phyloP scores from a whole-genome alignment of 2,888 invertebrate species.

The Cheilosia impressa region DNA sequence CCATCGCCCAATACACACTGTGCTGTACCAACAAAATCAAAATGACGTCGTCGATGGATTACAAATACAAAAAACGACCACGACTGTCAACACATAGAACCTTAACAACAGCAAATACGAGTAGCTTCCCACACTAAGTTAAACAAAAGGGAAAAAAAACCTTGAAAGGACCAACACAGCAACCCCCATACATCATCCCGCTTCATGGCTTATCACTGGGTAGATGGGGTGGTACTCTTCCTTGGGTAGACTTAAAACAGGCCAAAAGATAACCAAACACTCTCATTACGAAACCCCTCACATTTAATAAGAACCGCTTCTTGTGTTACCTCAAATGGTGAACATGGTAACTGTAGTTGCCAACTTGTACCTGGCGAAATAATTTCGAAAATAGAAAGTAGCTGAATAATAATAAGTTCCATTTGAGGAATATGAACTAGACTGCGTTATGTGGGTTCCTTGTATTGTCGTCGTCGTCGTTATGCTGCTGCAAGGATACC shows the following conservation, averaged over 20 bases:
- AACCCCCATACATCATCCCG: not conserved
- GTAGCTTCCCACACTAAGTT: not conserved
- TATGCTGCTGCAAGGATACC: slow-evolving; percentile 7
- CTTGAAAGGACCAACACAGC: slow-evolving; percentile 3
- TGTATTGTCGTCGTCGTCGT: not conserved
- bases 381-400: slow-evolving; percentile 12
- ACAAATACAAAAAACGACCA: not conserved
- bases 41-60: not conserved
- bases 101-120: slow-evolving; percentile 11
- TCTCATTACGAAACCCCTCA: not conserved
- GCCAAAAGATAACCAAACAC: not conserved
- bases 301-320: slow-evolving; percentile 6
- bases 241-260: not conserved
- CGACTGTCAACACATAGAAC: slow-evolving; percentile 15
- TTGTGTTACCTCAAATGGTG: not conserved
- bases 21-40: not conserved
- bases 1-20: not conserved
- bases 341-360: slow-evolving; percentile 10
- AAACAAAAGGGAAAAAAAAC: not conserved
- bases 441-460: not conserved
- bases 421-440: not conserved
- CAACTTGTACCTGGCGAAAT: not conserved
- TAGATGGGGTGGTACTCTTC: not conserved
- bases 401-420: not conserved
- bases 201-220: not conserved